These are phyloP conservation scores for Aplidium turbinatum DNA, from an alignment of 23 tunicate species.

Conservation along the genomic window DNA sequence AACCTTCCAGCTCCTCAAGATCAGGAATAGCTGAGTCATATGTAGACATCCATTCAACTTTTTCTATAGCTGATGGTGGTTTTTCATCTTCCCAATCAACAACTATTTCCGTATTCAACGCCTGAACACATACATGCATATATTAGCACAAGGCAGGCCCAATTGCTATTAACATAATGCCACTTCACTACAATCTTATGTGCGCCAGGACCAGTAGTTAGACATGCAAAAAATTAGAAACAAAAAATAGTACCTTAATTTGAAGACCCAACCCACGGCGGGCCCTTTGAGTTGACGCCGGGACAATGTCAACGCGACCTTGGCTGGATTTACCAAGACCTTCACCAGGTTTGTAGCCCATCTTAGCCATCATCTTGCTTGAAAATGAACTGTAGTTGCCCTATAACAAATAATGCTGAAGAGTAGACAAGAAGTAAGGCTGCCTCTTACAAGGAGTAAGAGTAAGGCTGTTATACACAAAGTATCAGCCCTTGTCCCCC, in stretches of 20 bases:
- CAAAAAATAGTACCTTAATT: slow-evolving; percentile 40
- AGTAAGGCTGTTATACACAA: too few relatives aligned
- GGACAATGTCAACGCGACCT: slow-evolving; percentile 90
- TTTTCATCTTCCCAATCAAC: slow-evolving; percentile 77
- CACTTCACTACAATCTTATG: too few relatives aligned
- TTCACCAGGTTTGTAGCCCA: slow-evolving; percentile 94
- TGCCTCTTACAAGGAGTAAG: too few relatives aligned
- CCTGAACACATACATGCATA: slow-evolving; percentile 34
- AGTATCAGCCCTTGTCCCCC: too few relatives aligned
- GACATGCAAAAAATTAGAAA: neutral
- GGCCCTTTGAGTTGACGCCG: slow-evolving; percentile 76
- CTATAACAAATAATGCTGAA: slow-evolving; percentile 4
- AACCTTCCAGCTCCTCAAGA: slow-evolving; percentile 62
- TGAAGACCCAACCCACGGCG: slow-evolving; percentile 82
- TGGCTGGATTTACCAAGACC: slow-evolving; percentile 83
- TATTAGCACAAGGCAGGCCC: too few relatives aligned
- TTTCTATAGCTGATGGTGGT: slow-evolving; percentile 53
- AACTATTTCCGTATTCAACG: slow-evolving; percentile 53
- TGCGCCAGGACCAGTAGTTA: too few relatives aligned
- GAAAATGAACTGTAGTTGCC: slow-evolving; percentile 76
- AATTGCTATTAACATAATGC: too few relatives aligned
- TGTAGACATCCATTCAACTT: slow-evolving; percentile 69
- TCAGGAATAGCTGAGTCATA: slow-evolving; percentile 52
- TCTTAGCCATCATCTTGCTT: slow-evolving; percentile 81
- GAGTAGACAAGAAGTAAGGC: too few relatives aligned